These are phyloP conservation scores for Zosterops borbonicus DNA, from an alignment of 2,113 vertebrate species.

Conservation along the genomic window DNA sequence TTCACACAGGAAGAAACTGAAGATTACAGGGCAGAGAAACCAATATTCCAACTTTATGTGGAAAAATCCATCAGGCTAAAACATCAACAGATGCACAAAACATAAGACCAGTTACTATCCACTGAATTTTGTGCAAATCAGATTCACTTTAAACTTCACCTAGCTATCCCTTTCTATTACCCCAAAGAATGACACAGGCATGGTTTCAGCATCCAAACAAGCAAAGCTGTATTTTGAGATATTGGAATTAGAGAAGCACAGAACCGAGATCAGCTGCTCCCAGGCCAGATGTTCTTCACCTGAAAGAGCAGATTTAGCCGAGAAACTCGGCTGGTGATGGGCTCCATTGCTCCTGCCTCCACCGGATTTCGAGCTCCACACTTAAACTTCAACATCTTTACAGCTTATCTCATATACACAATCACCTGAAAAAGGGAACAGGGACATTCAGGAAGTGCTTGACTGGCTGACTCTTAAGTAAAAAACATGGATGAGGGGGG, in stretches of 20 bases:
- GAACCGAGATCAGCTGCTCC: accelerated
- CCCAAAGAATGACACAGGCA: not conserved
- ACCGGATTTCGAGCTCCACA: constrained; percentile 74
- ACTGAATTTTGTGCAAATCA: not conserved
- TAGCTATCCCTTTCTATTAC: not conserved
- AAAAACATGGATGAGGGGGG: accelerated
- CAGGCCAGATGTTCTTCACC: constrained; percentile 67
- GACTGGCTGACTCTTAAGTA: not conserved
- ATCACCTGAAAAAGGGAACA: not conserved
- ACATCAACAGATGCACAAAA: not conserved
- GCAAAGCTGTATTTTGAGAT: not conserved
- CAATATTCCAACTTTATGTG: not conserved
- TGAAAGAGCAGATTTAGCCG: constrained; percentile 89
- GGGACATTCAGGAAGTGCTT: not conserved
- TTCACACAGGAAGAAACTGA: not conserved
- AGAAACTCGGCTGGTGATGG: constrained; percentile 84
- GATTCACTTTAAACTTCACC: not conserved
- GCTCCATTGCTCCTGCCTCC: constrained; percentile 69
- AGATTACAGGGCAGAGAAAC: not conserved
- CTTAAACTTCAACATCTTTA: constrained; percentile 93
- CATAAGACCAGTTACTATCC: accelerated
- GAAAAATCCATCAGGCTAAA: not conserved
- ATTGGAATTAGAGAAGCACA: accelerated
- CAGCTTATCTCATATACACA: not conserved
- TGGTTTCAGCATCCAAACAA: accelerated